Conservation (phyloP, 2,888 invertebrate genomes). For the Reticulitermes lucifugus region DNA sequence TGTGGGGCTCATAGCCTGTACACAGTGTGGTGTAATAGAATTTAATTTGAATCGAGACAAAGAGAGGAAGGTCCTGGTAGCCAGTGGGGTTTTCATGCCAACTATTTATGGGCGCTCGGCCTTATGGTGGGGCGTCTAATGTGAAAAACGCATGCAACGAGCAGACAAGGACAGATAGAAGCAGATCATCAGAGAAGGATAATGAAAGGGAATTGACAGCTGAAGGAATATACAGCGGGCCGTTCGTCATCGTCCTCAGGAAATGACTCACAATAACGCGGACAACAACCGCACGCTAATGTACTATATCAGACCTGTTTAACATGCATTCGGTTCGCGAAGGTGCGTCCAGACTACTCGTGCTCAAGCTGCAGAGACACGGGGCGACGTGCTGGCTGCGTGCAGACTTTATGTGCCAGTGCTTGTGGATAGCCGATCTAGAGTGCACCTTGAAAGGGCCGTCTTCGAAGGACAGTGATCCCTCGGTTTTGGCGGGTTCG, state of each 20-base stretch:
- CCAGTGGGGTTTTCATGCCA: constrained; percentile 24
- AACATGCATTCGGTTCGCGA: too few species aligned
- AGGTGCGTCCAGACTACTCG: too few species aligned
- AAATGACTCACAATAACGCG: not conserved
- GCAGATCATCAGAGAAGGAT: constrained; percentile 21
- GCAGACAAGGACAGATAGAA: not conserved
- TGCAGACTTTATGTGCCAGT: too few species aligned
- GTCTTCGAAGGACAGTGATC: too few species aligned
- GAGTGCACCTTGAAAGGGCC: too few species aligned
- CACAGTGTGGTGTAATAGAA: constrained; percentile 2
- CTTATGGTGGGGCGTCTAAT: constrained; percentile 20
- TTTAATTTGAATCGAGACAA: constrained; percentile 29
- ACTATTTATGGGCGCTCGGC: constrained; percentile 7
- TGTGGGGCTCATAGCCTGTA: not conserved
- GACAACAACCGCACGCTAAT: not conserved
- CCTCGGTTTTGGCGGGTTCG: too few species aligned
- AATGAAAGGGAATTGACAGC: constrained; percentile 37
- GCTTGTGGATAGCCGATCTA: too few species aligned
- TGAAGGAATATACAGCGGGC: constrained; percentile 28
- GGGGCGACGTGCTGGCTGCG: too few species aligned
- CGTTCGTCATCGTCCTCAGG: constrained; percentile 25
- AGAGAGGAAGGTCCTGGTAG: constrained; percentile 10
- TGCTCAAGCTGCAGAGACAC: too few species aligned
- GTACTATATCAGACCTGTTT: too few species aligned
- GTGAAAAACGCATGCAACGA: constrained; percentile 31